Evolutionary conservation across 2,113 vertebrate species (phyloP).

Genomic region (Coptodon bakossiorum): DNA sequence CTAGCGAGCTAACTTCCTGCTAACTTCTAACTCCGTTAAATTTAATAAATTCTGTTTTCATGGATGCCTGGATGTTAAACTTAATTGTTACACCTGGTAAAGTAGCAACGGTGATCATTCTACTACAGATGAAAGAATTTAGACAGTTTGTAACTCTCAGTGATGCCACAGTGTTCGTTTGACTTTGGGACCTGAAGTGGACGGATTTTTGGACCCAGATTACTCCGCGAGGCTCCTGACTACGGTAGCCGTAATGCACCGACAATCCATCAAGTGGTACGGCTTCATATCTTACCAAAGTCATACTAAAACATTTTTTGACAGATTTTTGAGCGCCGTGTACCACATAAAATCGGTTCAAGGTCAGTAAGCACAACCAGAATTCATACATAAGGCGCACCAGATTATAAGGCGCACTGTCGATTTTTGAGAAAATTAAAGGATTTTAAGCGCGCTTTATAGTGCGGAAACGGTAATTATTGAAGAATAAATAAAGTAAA

Average conservation of each 20-base stretch:
- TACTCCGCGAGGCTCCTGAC: not conserved
- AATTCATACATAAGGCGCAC: not conserved
- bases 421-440: not conserved
- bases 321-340: not conserved
- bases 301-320: not conserved
- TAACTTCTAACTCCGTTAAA: not conserved
- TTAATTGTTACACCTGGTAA: not conserved
- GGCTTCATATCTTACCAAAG: not conserved
- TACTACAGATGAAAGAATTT: not conserved
- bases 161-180: fast-evolving
- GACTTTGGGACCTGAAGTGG: not conserved
- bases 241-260: fast-evolving
- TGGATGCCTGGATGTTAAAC: not conserved
- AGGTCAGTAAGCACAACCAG: fast-evolving
- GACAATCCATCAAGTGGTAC: not conserved
- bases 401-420: not conserved
- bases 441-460: not conserved
- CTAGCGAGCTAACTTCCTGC: not conserved
- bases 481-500: not conserved
- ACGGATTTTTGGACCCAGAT: not conserved
- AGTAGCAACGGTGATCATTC: fast-evolving
- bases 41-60: not conserved
- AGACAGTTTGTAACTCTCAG: not conserved
- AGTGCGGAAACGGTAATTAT: fast-evolving
- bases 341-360: not conserved